phyloP scores from a whole-genome alignment of 2,797 vertebrate genomes.

The Atherinosoma microstoma region DNA sequence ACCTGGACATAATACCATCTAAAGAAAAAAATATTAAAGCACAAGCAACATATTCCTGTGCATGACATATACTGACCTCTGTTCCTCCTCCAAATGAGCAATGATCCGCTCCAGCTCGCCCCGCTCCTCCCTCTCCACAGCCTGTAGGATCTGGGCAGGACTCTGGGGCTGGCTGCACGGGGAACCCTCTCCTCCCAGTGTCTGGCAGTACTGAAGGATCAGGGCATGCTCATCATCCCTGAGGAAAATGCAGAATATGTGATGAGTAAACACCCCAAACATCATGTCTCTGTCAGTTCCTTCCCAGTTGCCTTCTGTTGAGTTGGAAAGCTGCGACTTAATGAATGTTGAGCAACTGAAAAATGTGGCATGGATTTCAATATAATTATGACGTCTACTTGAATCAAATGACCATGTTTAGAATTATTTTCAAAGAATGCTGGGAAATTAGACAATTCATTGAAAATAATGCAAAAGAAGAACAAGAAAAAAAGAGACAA shows the following conservation, averaged over 20 bases:
- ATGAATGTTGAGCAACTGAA: background rate
- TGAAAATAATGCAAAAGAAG: background rate
- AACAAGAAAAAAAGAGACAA: too few species aligned
- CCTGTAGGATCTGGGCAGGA: constrained; percentile 95
- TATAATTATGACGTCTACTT: constrained; percentile 12
- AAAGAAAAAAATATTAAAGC: background rate
- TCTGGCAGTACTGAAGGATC: constrained; percentile 98
- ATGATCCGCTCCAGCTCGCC: constrained; percentile 94
- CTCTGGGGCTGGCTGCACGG: constrained; percentile 94
- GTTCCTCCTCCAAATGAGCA: constrained; percentile 93
- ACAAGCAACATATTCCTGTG: too few species aligned
- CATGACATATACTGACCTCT: constrained; percentile 81
- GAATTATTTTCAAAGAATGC: constrained; percentile 6
- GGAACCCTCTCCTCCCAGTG: constrained; percentile 90
- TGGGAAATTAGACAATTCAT: background rate
- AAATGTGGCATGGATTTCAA: background rate
- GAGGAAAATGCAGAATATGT: constrained; percentile 13
- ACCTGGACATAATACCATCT: background rate
- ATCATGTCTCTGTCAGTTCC: constrained; percentile 9
- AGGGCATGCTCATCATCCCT: constrained; percentile 97
- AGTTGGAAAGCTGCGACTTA: background rate
- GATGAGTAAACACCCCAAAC: constrained; percentile 10
- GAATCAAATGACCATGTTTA: constrained; percentile 2
- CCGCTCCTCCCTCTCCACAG: constrained; percentile 93
- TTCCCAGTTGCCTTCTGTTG: constrained; percentile 18